phyloP scores from a whole-genome alignment of 1,140 invertebrate genomes.

The Phenacoccus solenopsis region DNA sequence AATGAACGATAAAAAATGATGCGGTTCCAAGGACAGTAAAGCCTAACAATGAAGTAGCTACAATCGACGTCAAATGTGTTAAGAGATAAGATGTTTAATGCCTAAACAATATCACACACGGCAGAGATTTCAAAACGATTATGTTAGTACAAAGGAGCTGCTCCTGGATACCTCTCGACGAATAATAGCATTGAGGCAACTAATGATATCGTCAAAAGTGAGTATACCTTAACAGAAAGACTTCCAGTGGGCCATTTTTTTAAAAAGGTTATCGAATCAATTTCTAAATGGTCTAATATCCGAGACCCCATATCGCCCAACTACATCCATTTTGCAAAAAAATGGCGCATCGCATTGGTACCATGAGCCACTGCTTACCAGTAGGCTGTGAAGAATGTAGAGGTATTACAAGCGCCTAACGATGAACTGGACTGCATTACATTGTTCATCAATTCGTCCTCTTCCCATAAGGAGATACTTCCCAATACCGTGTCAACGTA shows the following conservation, averaged over 20 bases:
- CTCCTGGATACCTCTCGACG: neutral
- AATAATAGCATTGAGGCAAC: neutral
- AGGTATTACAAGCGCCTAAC: neutral
- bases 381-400: neutral
- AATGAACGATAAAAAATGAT: too few species aligned
- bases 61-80: too few species aligned
- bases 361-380: neutral
- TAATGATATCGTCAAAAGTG: neutral
- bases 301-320: neutral
- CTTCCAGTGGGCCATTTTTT: conserved; percentile 1
- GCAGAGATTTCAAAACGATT: too few species aligned
- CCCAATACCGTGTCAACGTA: neutral
- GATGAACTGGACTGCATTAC: neutral
- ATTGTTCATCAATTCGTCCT: neutral
- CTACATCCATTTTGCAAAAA: neutral
- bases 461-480: neutral
- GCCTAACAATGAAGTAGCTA: too few species aligned
- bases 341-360: neutral
- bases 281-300: neutral
- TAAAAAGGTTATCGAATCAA: neutral
- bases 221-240: neutral
- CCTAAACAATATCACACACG: too few species aligned
- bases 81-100: too few species aligned
- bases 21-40: too few species aligned
- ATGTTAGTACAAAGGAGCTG: conserved; percentile 9